Base-by-base conservation (phyloP, 2,888 invertebrate genomes). In the Plebejus argus region DNA sequence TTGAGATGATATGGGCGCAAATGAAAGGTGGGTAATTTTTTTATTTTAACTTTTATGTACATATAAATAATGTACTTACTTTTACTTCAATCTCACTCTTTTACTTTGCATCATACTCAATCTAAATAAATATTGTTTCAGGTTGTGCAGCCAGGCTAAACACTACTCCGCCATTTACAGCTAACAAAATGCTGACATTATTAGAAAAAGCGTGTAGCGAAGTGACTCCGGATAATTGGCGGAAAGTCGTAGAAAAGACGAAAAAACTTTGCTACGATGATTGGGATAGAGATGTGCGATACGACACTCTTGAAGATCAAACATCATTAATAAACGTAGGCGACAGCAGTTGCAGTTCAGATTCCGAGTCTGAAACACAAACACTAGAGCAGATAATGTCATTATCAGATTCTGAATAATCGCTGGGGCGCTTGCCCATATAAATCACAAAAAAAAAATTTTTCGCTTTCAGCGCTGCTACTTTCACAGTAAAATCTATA, bases 101-200 rank as follows among this genome's bases (percentile, higher is more conserved):
- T 76, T 76, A 35, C 35, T 70, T 28, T 28, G 28, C 28, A 28
- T 28, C 28, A 28, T 28, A 28, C 28, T 28, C 28, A 71, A 18
- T 70, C 33, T 76, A 28, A 28, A 28, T 28, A 28, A 28, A 28
- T 28, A 28, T 28, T 28, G 28, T 28, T 28, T 28, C 28, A 28
- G 28, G 76, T 76, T 76, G 33, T 56, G 76, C 76, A 70, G 76
- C 70, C 49, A 76, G 70, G 56, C 76, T 33, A 70, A 76, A 76
- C 28, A 76, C 71, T 58, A 77, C 76, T 77, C 79, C 66, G 77
- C 80, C 15, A 61, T 79, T 79, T 70, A 79, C 79, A 56, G 77
- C 80, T 35, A 79, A 74, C 77, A 80, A 80, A 80, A 80, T 80
- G 79, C 35, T 79, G 76, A 45, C 12, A n/a, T 77, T 80, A 77